Conservation (phyloP, 2,888 invertebrate genomes). For the Sphecodes monilicornis region DNA sequence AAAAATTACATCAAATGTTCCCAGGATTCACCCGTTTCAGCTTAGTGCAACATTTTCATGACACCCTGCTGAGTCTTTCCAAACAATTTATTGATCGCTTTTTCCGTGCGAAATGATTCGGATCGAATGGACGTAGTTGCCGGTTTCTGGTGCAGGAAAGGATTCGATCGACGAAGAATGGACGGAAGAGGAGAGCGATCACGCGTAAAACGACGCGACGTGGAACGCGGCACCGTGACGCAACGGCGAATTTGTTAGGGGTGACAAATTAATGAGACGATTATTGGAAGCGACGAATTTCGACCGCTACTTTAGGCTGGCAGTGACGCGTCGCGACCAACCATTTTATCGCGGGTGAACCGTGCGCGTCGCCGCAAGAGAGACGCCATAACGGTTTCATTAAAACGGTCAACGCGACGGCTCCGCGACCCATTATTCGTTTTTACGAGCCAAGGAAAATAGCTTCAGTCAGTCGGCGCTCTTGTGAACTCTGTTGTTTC, state of each 20-base stretch:
- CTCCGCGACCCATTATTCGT: constrained; percentile 44
- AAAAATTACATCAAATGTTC: no score
- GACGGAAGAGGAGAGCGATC: background rate
- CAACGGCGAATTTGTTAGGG: constrained; percentile 46
- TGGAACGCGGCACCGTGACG: background rate
- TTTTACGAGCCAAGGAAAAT: constrained; percentile 40
- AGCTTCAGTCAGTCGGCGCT: background rate
- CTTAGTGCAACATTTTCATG: no score
- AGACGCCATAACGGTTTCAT: constrained; percentile 56
- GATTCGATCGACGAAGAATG: background rate
- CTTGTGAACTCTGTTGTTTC: constrained; percentile 12
- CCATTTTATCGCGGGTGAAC: constrained; percentile 57
- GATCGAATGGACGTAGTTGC: background rate
- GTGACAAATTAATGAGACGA: constrained; percentile 58
- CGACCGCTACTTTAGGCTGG: constrained; percentile 14
- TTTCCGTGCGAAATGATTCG: no score
- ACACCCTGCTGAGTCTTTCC: no score
- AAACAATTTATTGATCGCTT: background rate
- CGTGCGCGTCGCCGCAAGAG: constrained; percentile 13
- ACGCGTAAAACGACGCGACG: constrained; percentile 5
- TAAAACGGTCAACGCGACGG: constrained; percentile 42
- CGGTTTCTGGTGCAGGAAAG: background rate
- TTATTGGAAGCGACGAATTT: constrained; percentile 58
- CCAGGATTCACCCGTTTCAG: no score
- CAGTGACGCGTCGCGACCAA: constrained; percentile 35